These are phyloP conservation scores for Dendrocincla fuliginosa DNA, from an alignment of 2,797 vertebrate species.

Conservation along the genomic window DNA sequence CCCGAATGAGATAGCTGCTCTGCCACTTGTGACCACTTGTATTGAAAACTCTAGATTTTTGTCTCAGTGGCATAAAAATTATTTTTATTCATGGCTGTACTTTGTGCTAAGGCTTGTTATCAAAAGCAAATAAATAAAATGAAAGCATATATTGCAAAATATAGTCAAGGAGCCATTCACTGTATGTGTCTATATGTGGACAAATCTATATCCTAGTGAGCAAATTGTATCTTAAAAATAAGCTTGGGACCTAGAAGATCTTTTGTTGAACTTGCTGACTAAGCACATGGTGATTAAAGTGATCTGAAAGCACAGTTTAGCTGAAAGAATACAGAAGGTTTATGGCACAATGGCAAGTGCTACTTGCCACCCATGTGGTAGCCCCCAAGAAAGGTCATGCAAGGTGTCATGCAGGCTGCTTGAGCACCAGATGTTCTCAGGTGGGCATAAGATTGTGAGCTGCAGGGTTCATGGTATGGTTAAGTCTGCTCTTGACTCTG, in stretches of 20 bases:
- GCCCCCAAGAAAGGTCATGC: not conserved
- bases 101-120: not conserved
- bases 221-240: not conserved
- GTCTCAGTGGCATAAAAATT: not conserved
- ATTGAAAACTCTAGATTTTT: not conserved
- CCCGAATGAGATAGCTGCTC: not conserved
- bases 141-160: not conserved
- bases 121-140: not conserved
- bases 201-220: not conserved
- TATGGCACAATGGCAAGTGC: no score
- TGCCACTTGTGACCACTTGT: not conserved
- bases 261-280: not conserved
- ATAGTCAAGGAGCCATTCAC: not conserved
- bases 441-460: not conserved
- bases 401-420: not conserved
- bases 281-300: not conserved
- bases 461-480: not conserved
- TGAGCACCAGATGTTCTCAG: fast-evolving
- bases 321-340: not conserved
- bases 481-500: not conserved
- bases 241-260: not conserved
- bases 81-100: not conserved
- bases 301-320: not conserved
- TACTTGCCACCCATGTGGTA: fast-evolving
- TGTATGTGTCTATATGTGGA: not conserved